Conservation (phyloP, 2,797 vertebrate species). For the Pangasius larnaudii region DNA sequence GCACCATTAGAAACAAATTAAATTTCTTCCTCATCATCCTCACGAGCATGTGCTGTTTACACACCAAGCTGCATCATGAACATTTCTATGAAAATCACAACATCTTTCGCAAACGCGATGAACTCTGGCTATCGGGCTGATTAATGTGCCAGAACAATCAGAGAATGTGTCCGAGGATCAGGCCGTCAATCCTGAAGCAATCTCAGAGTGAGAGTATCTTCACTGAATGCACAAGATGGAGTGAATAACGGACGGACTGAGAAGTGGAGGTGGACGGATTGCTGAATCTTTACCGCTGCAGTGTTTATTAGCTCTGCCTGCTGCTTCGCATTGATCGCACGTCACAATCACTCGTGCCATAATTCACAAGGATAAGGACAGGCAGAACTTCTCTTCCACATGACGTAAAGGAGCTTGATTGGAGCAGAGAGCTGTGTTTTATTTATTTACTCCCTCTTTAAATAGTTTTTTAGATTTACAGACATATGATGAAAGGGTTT, state of each 20-base stretch:
- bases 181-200: neutral
- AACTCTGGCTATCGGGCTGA: neutral
- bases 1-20: neutral
- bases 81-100: neutral
- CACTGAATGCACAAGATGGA: neutral
- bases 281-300: conserved; percentile 19
- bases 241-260: neutral
- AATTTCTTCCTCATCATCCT: neutral
- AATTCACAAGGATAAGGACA: conserved; percentile 16
- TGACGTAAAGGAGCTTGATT: neutral
- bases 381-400: neutral
- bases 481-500: conserved; percentile 5
- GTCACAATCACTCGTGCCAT: conserved; percentile 17
- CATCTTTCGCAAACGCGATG: neutral
- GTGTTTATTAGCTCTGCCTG: conserved; percentile 33
- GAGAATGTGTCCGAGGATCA: neutral
- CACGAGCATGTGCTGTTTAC: neutral
- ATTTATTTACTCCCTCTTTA: neutral
- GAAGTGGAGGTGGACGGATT: neutral
- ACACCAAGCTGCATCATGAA: neutral
- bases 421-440: neutral
- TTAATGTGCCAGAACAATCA: neutral
- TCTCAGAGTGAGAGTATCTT: neutral
- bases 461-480: neutral
- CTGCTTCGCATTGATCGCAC: conserved; percentile 39